These are phyloP conservation scores for Trididemnum miniatum DNA, from an alignment of 23 tunicate species.

Conservation along the genomic window DNA sequence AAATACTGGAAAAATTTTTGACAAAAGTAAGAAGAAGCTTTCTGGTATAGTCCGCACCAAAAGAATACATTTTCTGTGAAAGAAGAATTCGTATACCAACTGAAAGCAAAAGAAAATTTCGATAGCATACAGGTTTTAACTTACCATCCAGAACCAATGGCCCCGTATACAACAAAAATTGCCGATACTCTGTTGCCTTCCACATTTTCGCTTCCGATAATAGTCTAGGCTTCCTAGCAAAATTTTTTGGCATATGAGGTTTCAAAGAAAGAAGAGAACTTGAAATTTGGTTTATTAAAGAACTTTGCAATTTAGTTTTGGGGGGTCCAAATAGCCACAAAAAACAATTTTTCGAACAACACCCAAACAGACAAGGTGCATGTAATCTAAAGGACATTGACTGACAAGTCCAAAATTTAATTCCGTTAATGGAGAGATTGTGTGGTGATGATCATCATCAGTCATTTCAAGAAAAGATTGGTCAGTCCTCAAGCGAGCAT, in stretches of 20 bases:
- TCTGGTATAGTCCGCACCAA: background rate
- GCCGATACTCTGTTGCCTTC: conserved; percentile 61
- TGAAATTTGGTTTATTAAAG: background rate
- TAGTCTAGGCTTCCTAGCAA: conserved; percentile 44
- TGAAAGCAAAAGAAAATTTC: conserved; percentile 34
- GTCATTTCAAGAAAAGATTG: conserved; percentile 3
- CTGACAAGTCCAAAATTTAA: conserved; percentile 35
- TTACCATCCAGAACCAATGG: conserved; percentile 26
- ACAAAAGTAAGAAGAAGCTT: conserved; percentile 21
- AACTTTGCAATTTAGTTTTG: conserved; percentile 6
- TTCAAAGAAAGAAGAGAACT: background rate
- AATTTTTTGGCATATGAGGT: conserved; percentile 10
- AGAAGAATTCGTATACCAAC: background rate
- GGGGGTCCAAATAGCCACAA: conserved; percentile 40
- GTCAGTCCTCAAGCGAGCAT: conserved; percentile 20
- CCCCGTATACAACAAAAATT: conserved; percentile 51
- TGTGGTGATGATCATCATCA: conserved; percentile 40
- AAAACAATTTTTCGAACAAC: conserved; percentile 34
- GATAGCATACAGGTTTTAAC: background rate
- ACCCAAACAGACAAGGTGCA: conserved; percentile 61
- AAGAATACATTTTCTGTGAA: background rate
- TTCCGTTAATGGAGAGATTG: conserved; percentile 19
- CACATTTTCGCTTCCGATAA: conserved; percentile 37
- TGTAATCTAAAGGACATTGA: conserved; percentile 32
- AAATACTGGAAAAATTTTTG: conserved; percentile 15